Percentiles rank a stretch among this genome's conserved stretches.
These are phyloP conservation scores for Natrix natrix DNA, from an alignment of 2,797 vertebrate genomes.

Conservation along the genomic window DNA sequence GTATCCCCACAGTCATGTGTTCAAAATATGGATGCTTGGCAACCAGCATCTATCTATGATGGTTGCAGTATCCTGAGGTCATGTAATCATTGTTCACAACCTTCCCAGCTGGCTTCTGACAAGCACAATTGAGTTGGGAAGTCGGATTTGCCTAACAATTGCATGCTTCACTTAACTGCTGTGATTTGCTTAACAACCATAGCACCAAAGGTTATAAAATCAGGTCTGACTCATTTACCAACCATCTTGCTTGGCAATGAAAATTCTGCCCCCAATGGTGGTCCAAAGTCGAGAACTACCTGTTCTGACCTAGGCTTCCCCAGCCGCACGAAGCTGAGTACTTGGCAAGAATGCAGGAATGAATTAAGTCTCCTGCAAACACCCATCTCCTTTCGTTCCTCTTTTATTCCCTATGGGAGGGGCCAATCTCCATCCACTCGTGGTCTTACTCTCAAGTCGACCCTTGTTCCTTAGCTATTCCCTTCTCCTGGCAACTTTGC, in stretches of 20 bases:
- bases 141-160: neutral
- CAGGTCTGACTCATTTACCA: neutral
- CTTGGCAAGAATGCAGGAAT: too few relatives aligned
- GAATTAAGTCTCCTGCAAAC: too few relatives aligned
- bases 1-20: neutral
- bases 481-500: too few relatives aligned
- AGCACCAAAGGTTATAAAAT: neutral
- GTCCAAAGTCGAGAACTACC: neutral
- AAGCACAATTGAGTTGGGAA: neutral
- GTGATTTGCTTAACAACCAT: neutral
- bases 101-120: neutral
- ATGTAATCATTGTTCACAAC: neutral
- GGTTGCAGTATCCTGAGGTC: neutral
- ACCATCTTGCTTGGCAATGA: neutral
- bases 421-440: too few relatives aligned
- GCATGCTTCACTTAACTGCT: neutral
- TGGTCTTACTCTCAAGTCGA: too few relatives aligned
- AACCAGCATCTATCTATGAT: neutral
- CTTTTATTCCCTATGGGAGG: too few relatives aligned
- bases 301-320: too few relatives aligned
- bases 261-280: neutral
- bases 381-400: too few relatives aligned
- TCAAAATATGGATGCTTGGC: neutral
- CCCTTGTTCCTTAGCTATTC: too few relatives aligned
- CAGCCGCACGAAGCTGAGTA: too few relatives aligned